Conservation (phyloP, 2,888 invertebrate genomes). For the Ectropis crepuscularia region DNA sequence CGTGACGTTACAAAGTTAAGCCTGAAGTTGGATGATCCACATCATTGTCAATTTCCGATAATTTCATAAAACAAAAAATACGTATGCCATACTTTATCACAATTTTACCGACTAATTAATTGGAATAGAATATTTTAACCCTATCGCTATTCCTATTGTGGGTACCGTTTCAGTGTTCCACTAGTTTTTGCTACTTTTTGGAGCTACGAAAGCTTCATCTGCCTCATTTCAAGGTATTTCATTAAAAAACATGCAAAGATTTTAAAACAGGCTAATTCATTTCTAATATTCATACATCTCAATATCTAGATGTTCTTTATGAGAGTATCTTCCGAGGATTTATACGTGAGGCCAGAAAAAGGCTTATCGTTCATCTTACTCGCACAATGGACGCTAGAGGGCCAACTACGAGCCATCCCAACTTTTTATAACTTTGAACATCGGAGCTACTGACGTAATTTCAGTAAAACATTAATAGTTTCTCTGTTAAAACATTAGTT, state of each 20-base stretch:
- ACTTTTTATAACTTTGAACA: background rate
- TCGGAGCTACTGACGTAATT: background rate
- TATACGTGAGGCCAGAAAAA: constrained; percentile 38
- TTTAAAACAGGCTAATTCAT: constrained; percentile 2
- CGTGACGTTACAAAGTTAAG: no score
- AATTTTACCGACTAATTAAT: no score
- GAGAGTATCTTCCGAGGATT: constrained; percentile 31
- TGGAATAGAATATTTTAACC: no score
- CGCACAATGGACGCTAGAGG: constrained; percentile 37
- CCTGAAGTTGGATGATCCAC: no score
- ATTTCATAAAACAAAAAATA: no score
- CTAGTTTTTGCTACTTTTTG: no score
- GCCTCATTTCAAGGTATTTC: background rate
- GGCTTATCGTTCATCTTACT: constrained; percentile 40
- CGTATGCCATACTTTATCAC: no score
- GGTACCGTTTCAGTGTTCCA: no score
- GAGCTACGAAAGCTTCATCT: no score
- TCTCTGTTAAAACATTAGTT: background rate
- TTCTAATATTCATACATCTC: constrained; percentile 13
- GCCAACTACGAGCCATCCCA: constrained; percentile 18
- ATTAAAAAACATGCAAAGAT: background rate
- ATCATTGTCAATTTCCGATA: no score
- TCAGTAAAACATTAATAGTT: background rate
- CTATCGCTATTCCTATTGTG: no score
- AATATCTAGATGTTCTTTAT: constrained; percentile 5